Evolutionary conservation across 2,888 invertebrate genomes (phyloP), one percentile per base, ranked within the genome.

Genomic region (Bellardia bayeri): DNA sequence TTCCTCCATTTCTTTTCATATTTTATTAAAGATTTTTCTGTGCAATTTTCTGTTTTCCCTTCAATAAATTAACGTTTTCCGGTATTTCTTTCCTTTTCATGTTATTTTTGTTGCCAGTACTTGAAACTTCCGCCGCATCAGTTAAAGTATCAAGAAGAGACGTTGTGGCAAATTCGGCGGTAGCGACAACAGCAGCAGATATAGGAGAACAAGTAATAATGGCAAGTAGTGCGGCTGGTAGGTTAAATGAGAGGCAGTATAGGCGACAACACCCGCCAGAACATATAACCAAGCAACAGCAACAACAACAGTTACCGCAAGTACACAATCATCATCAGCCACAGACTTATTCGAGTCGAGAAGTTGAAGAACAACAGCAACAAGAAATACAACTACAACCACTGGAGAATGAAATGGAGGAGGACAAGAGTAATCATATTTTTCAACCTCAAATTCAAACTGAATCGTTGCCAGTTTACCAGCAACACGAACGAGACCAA

Each of bases 91-190:
- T 75, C n/a, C 63, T 54, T 82, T 86, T 83, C 68, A 80, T 80
- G 64, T 75, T 66, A 40, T 86, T 76, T 83, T 63, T 58, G n/a
- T 8, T 86, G 61, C 16, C 76, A 84, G 87, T 81, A 78, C 80
- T 87, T 87, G 87, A 87, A 87, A 84, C 87, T 84, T 87, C 87
- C 76, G 87, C 87, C 72, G 76, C 80, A 71, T 76, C 87, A 45
- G 45, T 87, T 33, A 61, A 81, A 87, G 51, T 75, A 68, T 61
- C 72, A 76, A 80, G 45, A 66, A 66, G 83, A 71, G 87, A 81
- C 45, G 76, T 82, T 63, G 11, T 64, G 61, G 76, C 75, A 30
- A 49, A 23, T 37, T 63, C 68, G 14, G 16, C 63, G 61, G 30
- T 69, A 33, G 30, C n/a, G 3, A 45, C 49, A 49, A 42, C 42